phyloP scores from a whole-genome alignment of 2,888 invertebrate genomes.

The Pelosia muscerda region DNA sequence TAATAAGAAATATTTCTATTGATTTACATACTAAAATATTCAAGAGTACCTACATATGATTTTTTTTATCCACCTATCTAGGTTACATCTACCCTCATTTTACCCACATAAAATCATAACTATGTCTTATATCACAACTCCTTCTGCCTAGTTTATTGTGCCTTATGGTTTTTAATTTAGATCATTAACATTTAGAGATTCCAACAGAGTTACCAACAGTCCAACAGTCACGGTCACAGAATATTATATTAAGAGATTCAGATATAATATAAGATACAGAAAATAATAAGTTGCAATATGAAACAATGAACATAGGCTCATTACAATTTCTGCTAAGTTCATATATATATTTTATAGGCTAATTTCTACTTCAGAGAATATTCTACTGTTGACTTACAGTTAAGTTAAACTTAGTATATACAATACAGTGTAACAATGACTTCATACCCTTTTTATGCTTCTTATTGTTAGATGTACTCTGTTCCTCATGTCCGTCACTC shows the following conservation, averaged over 20 bases:
- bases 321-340: not conserved
- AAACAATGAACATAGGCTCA: not conserved
- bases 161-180: not conserved
- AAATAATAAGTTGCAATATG: not conserved
- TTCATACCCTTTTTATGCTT: conserved; percentile 67
- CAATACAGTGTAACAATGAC: not conserved
- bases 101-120: too few species aligned
- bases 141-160: not conserved
- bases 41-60: not conserved
- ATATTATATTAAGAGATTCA: too few species aligned
- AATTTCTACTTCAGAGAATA: not conserved
- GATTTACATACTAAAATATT: too few species aligned
- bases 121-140: too few species aligned
- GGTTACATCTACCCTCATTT: not conserved
- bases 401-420: not conserved
- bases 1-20: too few species aligned
- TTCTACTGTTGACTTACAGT: not conserved
- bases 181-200: too few species aligned
- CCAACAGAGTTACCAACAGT: too few species aligned
- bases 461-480: conserved; percentile 55
- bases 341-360: too few species aligned
- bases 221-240: not conserved
- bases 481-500: conserved; percentile 62
- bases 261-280: not conserved
- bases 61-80: not conserved